Evolutionary conservation across 2,888 invertebrate species (phyloP), one percentile per base, ranked within the genome.

Genomic region (Drosophila prolongata): DNA sequence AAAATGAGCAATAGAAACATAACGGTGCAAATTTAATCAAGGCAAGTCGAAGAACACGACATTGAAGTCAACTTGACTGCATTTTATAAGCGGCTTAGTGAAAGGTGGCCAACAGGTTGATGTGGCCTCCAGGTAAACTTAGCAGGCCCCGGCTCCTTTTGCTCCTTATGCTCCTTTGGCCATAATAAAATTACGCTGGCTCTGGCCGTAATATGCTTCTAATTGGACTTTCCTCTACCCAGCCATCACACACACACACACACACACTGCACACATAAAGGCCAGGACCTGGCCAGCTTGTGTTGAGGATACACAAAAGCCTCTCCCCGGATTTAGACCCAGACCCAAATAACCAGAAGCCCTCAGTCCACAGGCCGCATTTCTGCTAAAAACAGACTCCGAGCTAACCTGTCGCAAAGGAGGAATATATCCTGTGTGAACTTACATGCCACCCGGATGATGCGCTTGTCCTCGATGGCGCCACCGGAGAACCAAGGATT

Each of bases 401-500:
- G 24, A 64, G 65, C 38, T 52, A 43, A 71, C 60, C 71, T 50
- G 40, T 46, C 49, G 13, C 37, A 40, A n/a, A 19, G 34, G 38
- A 34, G 35, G 16, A 61, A 43, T 16, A 50, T 35, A 52, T 52
- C 27, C n/a, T 59, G 44, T 56, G 56, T 57, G 43, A 90, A 95
- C 97, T 96, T 93, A 97, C 97, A 97, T 92, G 96, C 95, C 83
- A 97, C 96, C 90, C 95, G 95, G 80, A 97, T 94, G 77, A 94
- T 94, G 88, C 95, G 94, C 54, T 95, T 95, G 90, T 96, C 96
- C 92, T 97, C 97, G 58, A 96, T 93, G 55, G 95, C 95, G 80
- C 96, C 95, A 65, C 96, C 96, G 44, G 96, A 96, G 92, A 97
- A 96, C 94, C 96, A 95, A 0, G 96, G 96, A 93, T 98, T 98